Evolutionary conservation across 2,113 vertebrate species (phyloP).

Genomic region (Todiramphus chloris): DNA sequence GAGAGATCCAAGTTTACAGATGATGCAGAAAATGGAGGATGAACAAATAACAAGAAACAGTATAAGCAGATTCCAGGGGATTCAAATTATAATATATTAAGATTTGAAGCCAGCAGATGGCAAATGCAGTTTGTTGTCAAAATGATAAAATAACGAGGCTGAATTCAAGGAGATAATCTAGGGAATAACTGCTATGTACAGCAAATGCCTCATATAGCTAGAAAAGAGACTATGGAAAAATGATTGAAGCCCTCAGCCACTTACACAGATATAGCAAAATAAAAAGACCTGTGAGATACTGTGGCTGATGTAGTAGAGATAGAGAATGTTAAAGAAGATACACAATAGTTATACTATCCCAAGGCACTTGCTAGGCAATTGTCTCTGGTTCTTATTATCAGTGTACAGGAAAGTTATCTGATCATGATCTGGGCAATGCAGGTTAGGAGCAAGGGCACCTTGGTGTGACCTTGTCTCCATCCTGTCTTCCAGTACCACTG

Average conservation of each 20-base stretch:
- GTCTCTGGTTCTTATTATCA: not conserved
- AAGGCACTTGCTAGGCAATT: not conserved
- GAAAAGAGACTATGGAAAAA: slow-evolving; percentile 11
- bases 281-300: not conserved
- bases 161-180: slow-evolving; percentile 8
- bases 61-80: not conserved
- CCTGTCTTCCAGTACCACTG: not conserved
- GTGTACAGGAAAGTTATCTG: not conserved
- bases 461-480: not conserved
- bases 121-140: slow-evolving; percentile 39
- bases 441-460: not conserved
- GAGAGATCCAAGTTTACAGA: slow-evolving; percentile 13
- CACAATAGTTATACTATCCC: not conserved
- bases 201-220: not conserved
- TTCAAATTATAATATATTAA: slow-evolving; percentile 1
- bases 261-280: not conserved
- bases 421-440: not conserved
- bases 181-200: slow-evolving; percentile 25
- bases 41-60: slow-evolving; percentile 34
- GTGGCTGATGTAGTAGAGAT: not conserved
- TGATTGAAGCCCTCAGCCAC: not conserved
- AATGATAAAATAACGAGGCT: slow-evolving; percentile 52
- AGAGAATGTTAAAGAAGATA: not conserved
- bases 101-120: slow-evolving; percentile 6
- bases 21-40: not conserved